These are phyloP conservation scores for Sphenopsis melanotis DNA, from an alignment of 2,797 vertebrate species.

Conservation along the genomic window DNA sequence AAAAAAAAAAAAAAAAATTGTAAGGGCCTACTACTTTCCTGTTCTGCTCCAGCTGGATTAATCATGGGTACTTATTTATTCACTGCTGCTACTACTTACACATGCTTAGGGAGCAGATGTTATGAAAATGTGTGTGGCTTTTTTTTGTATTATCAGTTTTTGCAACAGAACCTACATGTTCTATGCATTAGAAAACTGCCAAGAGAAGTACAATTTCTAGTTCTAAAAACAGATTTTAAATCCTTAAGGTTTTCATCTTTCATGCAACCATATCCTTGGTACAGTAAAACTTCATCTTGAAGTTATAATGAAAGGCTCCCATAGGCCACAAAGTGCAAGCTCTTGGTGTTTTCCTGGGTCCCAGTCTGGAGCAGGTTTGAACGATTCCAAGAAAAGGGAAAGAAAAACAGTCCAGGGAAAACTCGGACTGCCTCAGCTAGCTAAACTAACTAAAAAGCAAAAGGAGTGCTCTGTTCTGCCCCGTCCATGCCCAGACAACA, in stretches of 20 bases:
- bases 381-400: not conserved
- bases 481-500: not conserved
- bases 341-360: not conserved
- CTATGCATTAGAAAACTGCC: not conserved
- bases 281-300: slow-evolving; percentile 49
- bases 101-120: not conserved
- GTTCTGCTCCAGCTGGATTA: not conserved
- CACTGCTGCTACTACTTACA: not conserved
- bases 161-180: slow-evolving; percentile 1
- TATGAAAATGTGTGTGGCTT: not conserved
- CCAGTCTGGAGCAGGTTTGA: not conserved
- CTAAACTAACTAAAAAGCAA: not conserved
- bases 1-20: not conserved
- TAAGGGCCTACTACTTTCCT: not conserved
- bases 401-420: not conserved
- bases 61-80: not conserved
- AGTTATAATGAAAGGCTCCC: slow-evolving; percentile 61
- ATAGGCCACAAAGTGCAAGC: not conserved
- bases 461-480: not conserved
- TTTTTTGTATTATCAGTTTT: not conserved
- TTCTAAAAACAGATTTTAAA: slow-evolving; percentile 55
- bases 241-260: slow-evolving; percentile 50
- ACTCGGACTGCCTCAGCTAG: not conserved
- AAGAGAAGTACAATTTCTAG: slow-evolving; percentile 3
- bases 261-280: slow-evolving; percentile 21